phyloP scores from a whole-genome alignment of 2,113 vertebrate genomes.

The Erythrolamprus reginae region DNA sequence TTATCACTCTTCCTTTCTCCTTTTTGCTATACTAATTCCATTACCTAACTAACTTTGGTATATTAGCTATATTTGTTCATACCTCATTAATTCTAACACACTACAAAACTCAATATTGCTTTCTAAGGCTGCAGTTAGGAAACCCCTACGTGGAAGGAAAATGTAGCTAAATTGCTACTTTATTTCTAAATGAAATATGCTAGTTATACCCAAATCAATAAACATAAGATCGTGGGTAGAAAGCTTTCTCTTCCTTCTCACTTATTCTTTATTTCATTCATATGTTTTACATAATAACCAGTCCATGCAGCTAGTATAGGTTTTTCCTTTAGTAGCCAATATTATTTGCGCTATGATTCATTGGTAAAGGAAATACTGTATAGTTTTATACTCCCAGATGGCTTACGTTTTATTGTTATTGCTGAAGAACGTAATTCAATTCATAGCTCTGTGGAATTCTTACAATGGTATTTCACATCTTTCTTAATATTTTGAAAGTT shows the following conservation, averaged over 20 bases:
- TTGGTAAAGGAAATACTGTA: conserved; percentile 12
- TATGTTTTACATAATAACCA: not conserved
- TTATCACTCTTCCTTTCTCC: not conserved
- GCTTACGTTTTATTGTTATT: conserved; percentile 29
- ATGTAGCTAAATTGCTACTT: not conserved
- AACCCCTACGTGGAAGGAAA: not conserved
- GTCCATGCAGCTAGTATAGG: not conserved
- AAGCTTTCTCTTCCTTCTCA: not conserved
- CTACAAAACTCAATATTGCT: not conserved
- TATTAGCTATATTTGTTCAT: not conserved
- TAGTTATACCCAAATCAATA: not conserved
- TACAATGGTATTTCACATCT: conserved; percentile 23
- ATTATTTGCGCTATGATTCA: conserved; percentile 7
- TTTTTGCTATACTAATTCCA: not conserved
- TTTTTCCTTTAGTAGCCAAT: conserved; percentile 19
- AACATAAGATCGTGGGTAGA: not conserved
- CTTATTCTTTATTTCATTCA: not conserved
- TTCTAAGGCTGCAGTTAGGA: not conserved
- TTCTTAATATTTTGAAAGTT: conserved; percentile 28
- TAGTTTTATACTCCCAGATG: not conserved
- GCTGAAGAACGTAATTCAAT: conserved; percentile 35
- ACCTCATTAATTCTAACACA: not conserved
- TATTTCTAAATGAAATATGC: conserved; percentile 4
- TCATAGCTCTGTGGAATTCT: not conserved
- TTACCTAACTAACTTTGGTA: not conserved